A percentile compares a stretch with the other conserved stretches of the same genome.
Conservation (phyloP, 2,113 vertebrate genomes). For the Dipodomys ordii region DNA sequence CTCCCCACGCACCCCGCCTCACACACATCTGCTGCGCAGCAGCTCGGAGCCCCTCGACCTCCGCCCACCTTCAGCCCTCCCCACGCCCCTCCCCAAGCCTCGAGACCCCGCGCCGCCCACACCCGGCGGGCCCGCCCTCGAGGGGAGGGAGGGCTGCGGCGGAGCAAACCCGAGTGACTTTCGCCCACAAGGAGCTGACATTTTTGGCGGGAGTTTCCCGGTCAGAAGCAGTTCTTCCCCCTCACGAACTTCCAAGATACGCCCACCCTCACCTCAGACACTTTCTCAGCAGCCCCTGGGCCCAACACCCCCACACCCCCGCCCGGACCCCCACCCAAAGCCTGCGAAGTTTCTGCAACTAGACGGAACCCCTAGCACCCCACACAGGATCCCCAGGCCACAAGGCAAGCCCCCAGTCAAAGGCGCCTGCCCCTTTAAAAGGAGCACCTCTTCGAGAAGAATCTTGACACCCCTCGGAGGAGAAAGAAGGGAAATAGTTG, state of each 20-base stretch:
- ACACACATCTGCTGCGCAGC: neutral
- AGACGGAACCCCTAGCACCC: neutral
- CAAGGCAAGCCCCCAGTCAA: neutral
- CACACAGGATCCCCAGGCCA: neutral
- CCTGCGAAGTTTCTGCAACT: slow-evolving; percentile 41
- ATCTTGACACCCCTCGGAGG: slow-evolving; percentile 32
- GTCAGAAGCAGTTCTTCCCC: neutral
- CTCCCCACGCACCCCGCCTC: neutral
- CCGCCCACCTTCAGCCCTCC: neutral
- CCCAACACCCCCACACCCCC: neutral
- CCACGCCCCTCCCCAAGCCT: neutral
- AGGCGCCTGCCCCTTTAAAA: slow-evolving; percentile 39
- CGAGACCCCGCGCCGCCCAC: neutral
- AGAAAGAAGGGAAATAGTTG: slow-evolving; percentile 37
- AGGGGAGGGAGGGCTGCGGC: neutral
- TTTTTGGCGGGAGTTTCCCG: slow-evolving; percentile 75
- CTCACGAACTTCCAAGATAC: neutral
- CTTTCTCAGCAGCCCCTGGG: neutral
- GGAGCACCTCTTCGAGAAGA: slow-evolving; percentile 54
- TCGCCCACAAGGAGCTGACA: slow-evolving; percentile 42
- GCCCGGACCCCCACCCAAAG: neutral
- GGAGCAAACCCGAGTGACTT: neutral
- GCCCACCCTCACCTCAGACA: neutral
- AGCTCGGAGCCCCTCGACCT: no score
- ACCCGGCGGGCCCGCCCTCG: neutral